Evolutionary conservation across 2,888 invertebrate genomes (phyloP), one percentile per base, ranked within the genome.

Genomic region (Chaitophorus viminalis): DNA sequence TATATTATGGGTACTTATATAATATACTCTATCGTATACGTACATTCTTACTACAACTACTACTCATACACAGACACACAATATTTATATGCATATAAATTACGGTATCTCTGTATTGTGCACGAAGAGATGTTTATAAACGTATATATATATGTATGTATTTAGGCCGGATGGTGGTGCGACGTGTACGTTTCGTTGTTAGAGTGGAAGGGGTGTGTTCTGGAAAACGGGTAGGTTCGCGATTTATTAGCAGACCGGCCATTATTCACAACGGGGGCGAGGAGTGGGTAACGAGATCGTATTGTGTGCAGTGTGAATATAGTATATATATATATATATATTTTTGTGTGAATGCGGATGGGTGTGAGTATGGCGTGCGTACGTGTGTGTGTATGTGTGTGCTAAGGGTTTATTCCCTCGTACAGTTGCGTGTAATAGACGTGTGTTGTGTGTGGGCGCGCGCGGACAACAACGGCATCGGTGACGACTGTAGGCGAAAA

Each of bases 201-300:
- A 21, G 60, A 25, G 9, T 25, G 25, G 60, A 6, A 60, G 54
- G 21, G 54, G 21, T 14, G 18, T 60, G 60, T 60, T 60, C 25
- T 8, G 21, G 60, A 25, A 21, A 2, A 25, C 60, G 79, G 18
- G 31, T 11, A 39, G n/a, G n/a, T 36, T 79, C 8, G 33, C 46
- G 82, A 82, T 82, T 82, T 72, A 82, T 82, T 82, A 82, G 52
- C 33, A 18, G 52, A 54, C 72, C n/a, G 18, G 72, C 82, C 72
- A 74, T 82, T 82, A 82, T 74, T 82, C 72, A 72, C 82, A n/a
- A 52, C 5, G 39, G 21, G 9, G 17, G 25, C 6, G 36, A 60
- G 78, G 17, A 21, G 25, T 4, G 60, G 31, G 36, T 68, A 81
- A 81, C 39, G 39, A 68, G 39, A 68, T 68, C 81, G 39, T 68